Evolutionary conservation across 2,888 invertebrate genomes (phyloP), one percentile per base, ranked within the genome.

Genomic region (Melitaea athalia): DNA sequence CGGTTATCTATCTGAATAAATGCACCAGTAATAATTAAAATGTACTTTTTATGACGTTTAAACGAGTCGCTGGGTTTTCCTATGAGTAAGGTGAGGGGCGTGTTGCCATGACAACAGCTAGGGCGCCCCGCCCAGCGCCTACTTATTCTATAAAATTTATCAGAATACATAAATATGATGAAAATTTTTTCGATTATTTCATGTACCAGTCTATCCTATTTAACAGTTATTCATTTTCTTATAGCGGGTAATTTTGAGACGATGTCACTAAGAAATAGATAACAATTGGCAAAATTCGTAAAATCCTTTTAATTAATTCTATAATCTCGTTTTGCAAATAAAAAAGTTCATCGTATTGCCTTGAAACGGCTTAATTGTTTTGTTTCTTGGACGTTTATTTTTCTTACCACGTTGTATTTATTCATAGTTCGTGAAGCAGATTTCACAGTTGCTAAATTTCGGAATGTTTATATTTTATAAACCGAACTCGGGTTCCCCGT

Each of bases 51-150:
- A 42, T 53, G 62, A 63, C 61, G n/a, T 33, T 61, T 63, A 64
- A 59, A 31, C 47, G 66, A 71, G 67, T 71, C 70, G 70, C 67
- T 73, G 72, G 73, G 63, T 72, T 73, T 75, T 71, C 70, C 72
- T 67, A 74, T 69, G 73, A 79, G 74, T 80, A 74, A 79, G 77
- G 79, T 80, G 80, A 81, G 83, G 84, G 84, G 84, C 77, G 81
- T 82, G 89, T 91, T 85, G 82, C 86, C 82, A 87, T 89, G 84
- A 83, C 81, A 77, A 91, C 88, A 80, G 85, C 84, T 86, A 80
- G 85, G 84, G 83, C 81, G 86, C 88, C 88, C 89, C 88, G 86
- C 88, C 89, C 88, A 86, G 76, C 76, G 70, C 77, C 79, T 77
- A 76, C 78, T 75, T 77, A 69, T 38, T 60, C 62, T 59, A 33